phyloP scores from a whole-genome alignment of 2,113 vertebrate genomes.

The Atrichornis clamosus region DNA sequence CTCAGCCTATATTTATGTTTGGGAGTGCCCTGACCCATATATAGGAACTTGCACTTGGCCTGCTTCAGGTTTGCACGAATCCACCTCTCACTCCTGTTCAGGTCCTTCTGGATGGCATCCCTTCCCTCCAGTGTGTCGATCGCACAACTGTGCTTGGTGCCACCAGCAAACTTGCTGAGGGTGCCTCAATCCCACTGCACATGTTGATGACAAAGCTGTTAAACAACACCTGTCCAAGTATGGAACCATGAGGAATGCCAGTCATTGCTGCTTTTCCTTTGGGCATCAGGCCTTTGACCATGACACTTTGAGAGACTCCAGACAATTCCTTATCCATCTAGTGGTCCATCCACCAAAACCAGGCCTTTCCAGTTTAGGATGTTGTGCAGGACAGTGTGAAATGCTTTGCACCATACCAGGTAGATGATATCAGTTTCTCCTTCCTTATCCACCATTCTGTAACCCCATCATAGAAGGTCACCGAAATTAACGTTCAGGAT shows the following conservation, averaged over 20 bases:
- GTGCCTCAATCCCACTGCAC: not conserved
- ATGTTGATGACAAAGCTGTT: not conserved
- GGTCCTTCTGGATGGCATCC: not conserved
- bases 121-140: fast-evolving
- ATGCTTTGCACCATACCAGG: not conserved
- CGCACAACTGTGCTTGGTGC: not conserved
- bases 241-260: not conserved
- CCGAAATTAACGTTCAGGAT: not conserved
- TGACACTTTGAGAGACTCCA: not conserved
- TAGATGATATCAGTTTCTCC: no score
- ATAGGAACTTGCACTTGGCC: not conserved
- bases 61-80: no score
- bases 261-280: not conserved
- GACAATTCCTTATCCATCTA: not conserved
- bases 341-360: no score
- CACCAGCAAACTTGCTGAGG: not conserved
- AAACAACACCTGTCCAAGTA: not conserved
- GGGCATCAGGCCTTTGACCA: not conserved
- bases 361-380: not conserved
- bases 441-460: not conserved
- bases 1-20: not conserved
- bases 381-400: not conserved
- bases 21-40: not conserved
- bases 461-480: not conserved
- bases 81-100: not conserved